Evolutionary conservation across 2,888 invertebrate genomes (phyloP).

Genomic region (Lasioglossum lativentre): DNA sequence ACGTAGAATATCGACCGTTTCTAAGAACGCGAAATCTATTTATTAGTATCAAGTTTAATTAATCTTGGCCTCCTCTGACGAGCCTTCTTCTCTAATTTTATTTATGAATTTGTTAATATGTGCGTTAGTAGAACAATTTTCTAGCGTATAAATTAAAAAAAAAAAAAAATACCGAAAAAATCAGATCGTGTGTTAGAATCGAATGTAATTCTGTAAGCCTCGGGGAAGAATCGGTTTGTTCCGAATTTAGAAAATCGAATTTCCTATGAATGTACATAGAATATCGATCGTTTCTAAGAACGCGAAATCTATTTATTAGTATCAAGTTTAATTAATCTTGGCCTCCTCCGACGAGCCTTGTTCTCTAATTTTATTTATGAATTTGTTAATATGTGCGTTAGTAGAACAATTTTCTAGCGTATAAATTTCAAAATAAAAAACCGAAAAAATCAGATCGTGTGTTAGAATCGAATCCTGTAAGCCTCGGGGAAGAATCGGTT

Average conservation of each 20-base stretch:
- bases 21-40: no score
- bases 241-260: neutral
- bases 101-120: neutral
- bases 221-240: neutral
- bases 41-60: neutral
- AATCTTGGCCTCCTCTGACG: neutral
- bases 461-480: neutral
- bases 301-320: neutral
- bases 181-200: neutral
- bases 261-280: neutral
- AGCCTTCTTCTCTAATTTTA: neutral
- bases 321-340: neutral
- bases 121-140: neutral
- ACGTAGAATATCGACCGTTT: no score
- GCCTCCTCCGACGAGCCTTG: neutral
- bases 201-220: neutral
- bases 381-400: neutral
- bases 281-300: no score
- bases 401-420: neutral
- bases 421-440: neutral
- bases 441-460: neutral
- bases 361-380: conserved; percentile 1
- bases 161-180: no score
- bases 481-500: neutral
- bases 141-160: neutral